Conservation (phyloP, 1,140 invertebrate genomes). For the Theocolax elegans region DNA sequence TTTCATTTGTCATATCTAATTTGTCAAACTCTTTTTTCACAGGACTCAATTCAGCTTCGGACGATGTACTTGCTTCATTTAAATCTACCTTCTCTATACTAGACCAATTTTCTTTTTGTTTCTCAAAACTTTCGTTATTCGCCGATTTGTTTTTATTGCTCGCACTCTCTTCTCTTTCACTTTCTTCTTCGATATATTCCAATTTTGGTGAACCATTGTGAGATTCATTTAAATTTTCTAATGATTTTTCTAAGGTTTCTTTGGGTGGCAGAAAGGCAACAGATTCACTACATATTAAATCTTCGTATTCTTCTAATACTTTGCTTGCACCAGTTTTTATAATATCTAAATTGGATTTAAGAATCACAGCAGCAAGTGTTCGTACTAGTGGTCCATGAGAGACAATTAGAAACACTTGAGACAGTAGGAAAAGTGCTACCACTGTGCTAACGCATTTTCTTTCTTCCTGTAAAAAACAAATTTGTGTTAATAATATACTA, state of each 20-base stretch:
- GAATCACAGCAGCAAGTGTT: slow-evolving; percentile 87
- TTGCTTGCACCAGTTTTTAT: slow-evolving; percentile 78
- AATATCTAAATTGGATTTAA: slow-evolving; percentile 80
- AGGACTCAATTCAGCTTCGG: slow-evolving; percentile 29
- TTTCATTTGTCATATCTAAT: slow-evolving; percentile 39
- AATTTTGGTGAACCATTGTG: slow-evolving; percentile 34
- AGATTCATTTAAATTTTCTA: slow-evolving; percentile 67
- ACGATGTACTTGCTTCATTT: slow-evolving; percentile 47
- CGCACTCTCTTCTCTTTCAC: slow-evolving; percentile 51
- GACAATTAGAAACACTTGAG: slow-evolving; percentile 96
- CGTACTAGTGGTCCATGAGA: slow-evolving; percentile 89
- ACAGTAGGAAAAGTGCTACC: slow-evolving; percentile 90
- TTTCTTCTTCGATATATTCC: slow-evolving; percentile 32
- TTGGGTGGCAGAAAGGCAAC: slow-evolving; percentile 70
- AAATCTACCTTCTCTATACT: slow-evolving; percentile 59
- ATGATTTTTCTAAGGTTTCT: slow-evolving; percentile 74
- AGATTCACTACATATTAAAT: slow-evolving; percentile 56
- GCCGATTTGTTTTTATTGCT: background rate
- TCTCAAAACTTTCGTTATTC: background rate
- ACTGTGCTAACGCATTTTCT: slow-evolving; percentile 77
- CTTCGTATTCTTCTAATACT: slow-evolving; percentile 79
- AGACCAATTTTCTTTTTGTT: slow-evolving; percentile 28
- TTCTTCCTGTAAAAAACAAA: slow-evolving; percentile 54
- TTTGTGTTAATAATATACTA: background rate
- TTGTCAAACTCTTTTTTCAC: slow-evolving; percentile 34